Percentiles rank a stretch among this genome's conserved stretches.
phyloP scores from a whole-genome alignment of 92 coral and sea anemone genomes.

The Plumapathes pennacea region DNA sequence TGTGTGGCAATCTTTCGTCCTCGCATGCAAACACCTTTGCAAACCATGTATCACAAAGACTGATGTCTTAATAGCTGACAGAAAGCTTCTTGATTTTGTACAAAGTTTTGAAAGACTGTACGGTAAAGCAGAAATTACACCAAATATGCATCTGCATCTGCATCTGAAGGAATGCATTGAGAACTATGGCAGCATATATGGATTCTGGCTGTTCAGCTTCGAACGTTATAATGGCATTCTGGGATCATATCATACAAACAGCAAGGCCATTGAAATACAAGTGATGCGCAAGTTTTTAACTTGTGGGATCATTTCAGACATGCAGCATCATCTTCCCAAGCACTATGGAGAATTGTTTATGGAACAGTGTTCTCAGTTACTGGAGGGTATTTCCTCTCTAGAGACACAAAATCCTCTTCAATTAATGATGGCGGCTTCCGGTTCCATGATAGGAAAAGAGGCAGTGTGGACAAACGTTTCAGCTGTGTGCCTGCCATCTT shows the following conservation, averaged over 20 bases:
- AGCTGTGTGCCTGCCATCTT: no score
- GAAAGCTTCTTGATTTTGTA: slow-evolving; percentile 18
- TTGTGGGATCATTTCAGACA: slow-evolving; percentile 12
- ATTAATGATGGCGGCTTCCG: slow-evolving; percentile 2
- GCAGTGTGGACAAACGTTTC: no score
- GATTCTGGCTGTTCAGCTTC: slow-evolving; percentile 69
- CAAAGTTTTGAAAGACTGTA: slow-evolving; percentile 9
- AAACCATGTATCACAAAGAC: slow-evolving; percentile 14
- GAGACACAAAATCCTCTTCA: background rate
- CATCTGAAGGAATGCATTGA: slow-evolving; percentile 26
- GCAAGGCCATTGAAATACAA: slow-evolving; percentile 42
- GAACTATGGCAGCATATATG: slow-evolving; percentile 53
- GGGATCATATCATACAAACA: slow-evolving; percentile 45
- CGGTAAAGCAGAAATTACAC: slow-evolving; percentile 13
- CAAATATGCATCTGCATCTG: slow-evolving; percentile 30
- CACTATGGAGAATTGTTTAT: slow-evolving; percentile 10
- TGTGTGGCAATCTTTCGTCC: slow-evolving; percentile 12
- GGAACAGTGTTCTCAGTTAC: no score
- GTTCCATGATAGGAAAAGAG: no score
- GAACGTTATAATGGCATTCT: slow-evolving; percentile 61
- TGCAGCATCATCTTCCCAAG: slow-evolving; percentile 7
- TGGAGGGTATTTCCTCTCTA: no score
- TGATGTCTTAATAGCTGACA: slow-evolving; percentile 16
- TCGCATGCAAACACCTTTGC: slow-evolving; percentile 27
- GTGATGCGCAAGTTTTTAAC: slow-evolving; percentile 44